Base-by-base conservation (phyloP, 2,113 vertebrate genomes). In the Todiramphus saurophagus region DNA sequence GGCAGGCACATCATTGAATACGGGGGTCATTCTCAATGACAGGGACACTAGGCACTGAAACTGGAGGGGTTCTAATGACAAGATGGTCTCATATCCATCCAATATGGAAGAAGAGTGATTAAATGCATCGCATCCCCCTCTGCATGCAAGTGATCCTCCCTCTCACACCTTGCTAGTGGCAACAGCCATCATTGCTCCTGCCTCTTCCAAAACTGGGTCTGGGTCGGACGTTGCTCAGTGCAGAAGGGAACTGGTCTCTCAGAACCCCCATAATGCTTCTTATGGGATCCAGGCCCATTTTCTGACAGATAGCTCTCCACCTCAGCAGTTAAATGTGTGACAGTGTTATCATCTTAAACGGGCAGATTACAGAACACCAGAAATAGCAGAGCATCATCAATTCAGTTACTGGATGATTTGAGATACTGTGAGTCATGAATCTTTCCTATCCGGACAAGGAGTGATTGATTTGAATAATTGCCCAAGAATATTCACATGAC, bases 401-500 rank as follows among this genome's bases (percentile, higher is more conserved):
- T 93, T 67, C 92, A 93, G 67, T 70, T 2, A 0, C 69, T 53
- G 78, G 78, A 69, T 77, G 83, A 92, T 62, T 92, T 0, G 0
- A 95, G 33, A 30, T 87, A 78, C 81, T 94, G 81, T 76, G 67
- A 89, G 82, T 93, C 92, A 96, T 95, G 84, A 95, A 93, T 96
- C 90, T 90, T 91, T 89, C 68, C 70, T 91, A 79, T 67, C 64
- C 1, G 3, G 50, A 83, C 43, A 46, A 94, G 93, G 89, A 95
- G 86, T 93, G 91, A 97, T 93, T 89, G 87, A 95, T 96, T 90
- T 90, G 94, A 97, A 84, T 96, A 94, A 94, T 92, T 75, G 63
- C 86, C 87, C 0, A 0, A 78, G 81, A 94, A 95, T 82, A 96
- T 95, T 95, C 94, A 83, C 85, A 84, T 59, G 83, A 73, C 83